Base-by-base conservation (phyloP, 1,140 invertebrate species). In the Drosophila repleta region DNA sequence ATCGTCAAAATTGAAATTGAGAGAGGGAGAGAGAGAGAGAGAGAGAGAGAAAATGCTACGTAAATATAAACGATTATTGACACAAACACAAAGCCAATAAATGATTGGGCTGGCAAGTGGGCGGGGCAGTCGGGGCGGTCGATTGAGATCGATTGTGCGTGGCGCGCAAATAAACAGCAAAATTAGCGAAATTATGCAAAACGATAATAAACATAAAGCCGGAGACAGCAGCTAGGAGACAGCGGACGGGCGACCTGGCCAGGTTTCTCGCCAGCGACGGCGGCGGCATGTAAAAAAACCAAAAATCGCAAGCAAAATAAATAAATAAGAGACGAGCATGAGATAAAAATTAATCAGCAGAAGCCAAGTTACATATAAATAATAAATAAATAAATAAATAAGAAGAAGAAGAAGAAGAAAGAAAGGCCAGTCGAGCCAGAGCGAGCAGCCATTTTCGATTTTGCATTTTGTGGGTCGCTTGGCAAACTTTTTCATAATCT, bases 161-260 rank as follows among this genome's bases (percentile, higher is more conserved):
- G 57, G 52, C 39, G 75, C 63, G 63, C 65, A 87, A 87, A 87
- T 87, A 87, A 87, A 87, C 82, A 87, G 53, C 57, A 46, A 87
- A 87, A 87, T 87, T 87, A 87, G 82, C 82, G 67, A 87, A 87
- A 82, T 87, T 87, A 87, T 87, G 82, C 83, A 82, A 88, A 87
- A 79, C 85, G 58, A 69, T 74, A 74, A 74, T 74, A 74, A 74
- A 74, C 71, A 74, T 58, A 52, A 73, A 56, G 15, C 18, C 15
- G 32, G 24, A 39, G 32, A 35, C 18, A 51, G 37, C 35, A 76
- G 60, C 24, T n/a, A 43, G 11, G 39, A 53, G 51, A 18, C n/a
- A 48, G 43, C 7, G 13, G 10, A 51, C 13, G 24, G 5, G 6
- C 48, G 48, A 49, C 48, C 56, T 55, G 69, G 48, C 64, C 76